Percentiles rank a stretch among this genome's conserved stretches.
Evolutionary conservation across 1,140 invertebrate genomes (phyloP).

Genomic region (Rhyacophila brunnea): DNA sequence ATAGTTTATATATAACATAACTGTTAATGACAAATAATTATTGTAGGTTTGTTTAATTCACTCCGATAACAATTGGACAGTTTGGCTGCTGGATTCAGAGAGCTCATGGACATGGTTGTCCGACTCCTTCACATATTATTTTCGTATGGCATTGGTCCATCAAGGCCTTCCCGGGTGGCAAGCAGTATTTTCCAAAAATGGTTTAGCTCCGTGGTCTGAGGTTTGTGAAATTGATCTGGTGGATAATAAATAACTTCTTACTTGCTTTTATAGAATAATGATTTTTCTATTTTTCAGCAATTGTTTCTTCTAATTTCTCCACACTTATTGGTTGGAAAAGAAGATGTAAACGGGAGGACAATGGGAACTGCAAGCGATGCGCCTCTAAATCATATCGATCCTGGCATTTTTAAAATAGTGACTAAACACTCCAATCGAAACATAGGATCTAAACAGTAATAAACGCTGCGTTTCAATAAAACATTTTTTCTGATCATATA

Average conservation of each 20-base stretch:
- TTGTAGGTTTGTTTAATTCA: constrained; percentile 47
- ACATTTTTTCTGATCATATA: too few species aligned
- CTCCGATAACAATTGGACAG: constrained; percentile 46
- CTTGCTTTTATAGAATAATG: too few species aligned
- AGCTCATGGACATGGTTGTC: constrained; percentile 76
- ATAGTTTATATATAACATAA: too few species aligned
- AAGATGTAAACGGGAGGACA: constrained; percentile 30
- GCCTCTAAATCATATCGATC: constrained; percentile 52
- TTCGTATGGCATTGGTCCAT: constrained; percentile 84
- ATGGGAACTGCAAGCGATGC: constrained; percentile 30
- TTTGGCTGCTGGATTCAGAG: constrained; percentile 49
- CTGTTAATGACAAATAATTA: not conserved
- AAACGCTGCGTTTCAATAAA: too few species aligned
- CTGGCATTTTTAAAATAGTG: constrained; percentile 50
- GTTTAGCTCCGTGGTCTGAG: constrained; percentile 81
- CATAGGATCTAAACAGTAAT: constrained; percentile 17
- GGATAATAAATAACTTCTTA: too few species aligned
- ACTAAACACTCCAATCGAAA: constrained; percentile 41
- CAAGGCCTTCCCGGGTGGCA: constrained; percentile 90
- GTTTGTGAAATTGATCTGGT: constrained; percentile 61
- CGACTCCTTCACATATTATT: constrained; percentile 81
- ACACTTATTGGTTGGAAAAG: constrained; percentile 54
- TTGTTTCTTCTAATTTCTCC: constrained; percentile 57
- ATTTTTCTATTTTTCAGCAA: constrained; percentile 55
- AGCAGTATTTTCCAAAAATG: constrained; percentile 71